Evolutionary conservation across 2,113 vertebrate genomes (phyloP).

Genomic region (Dicrurus megarhynchus): DNA sequence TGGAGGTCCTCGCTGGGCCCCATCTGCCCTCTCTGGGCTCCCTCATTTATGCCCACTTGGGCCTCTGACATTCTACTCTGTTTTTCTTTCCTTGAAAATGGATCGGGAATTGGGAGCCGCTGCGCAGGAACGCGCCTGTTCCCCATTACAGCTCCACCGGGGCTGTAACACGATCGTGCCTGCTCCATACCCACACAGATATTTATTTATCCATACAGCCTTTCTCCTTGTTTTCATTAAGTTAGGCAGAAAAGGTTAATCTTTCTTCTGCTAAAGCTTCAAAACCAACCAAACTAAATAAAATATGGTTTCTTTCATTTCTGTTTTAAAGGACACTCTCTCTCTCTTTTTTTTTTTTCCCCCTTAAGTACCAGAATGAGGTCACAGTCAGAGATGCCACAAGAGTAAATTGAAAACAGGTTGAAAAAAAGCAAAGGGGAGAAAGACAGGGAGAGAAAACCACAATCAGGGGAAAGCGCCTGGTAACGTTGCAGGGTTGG

Average conservation of each 20-base stretch:
- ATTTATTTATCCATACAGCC: slow-evolving; percentile 71
- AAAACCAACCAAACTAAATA: slow-evolving; percentile 61
- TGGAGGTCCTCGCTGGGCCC: neutral
- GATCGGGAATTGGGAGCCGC: slow-evolving; percentile 72
- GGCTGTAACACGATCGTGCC: slow-evolving; percentile 77
- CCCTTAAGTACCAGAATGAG: slow-evolving; percentile 66
- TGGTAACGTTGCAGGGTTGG: neutral
- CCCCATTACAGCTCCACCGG: slow-evolving; percentile 76
- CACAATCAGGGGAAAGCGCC: slow-evolving; percentile 36
- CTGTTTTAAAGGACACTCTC: slow-evolving; percentile 56
- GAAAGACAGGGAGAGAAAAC: slow-evolving; percentile 17
- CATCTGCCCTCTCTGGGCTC: slow-evolving; percentile 18
- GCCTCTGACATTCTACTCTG: slow-evolving; percentile 71
- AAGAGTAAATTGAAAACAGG: slow-evolving; percentile 79
- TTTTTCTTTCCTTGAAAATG: slow-evolving; percentile 79
- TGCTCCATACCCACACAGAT: slow-evolving; percentile 68
- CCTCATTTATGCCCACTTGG: slow-evolving; percentile 50
- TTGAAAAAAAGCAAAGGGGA: slow-evolving; percentile 63
- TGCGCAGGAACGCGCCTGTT: slow-evolving; percentile 75
- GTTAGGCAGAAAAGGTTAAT: slow-evolving; percentile 70
- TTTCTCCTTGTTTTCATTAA: slow-evolving; percentile 68
- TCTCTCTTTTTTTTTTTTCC: neutral
- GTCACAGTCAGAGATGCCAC: slow-evolving; percentile 74
- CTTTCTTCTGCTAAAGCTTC: slow-evolving; percentile 64
- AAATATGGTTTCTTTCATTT: slow-evolving; percentile 66